phyloP scores from a whole-genome alignment of 2,888 invertebrate genomes.

The Calameuta filiformis region DNA sequence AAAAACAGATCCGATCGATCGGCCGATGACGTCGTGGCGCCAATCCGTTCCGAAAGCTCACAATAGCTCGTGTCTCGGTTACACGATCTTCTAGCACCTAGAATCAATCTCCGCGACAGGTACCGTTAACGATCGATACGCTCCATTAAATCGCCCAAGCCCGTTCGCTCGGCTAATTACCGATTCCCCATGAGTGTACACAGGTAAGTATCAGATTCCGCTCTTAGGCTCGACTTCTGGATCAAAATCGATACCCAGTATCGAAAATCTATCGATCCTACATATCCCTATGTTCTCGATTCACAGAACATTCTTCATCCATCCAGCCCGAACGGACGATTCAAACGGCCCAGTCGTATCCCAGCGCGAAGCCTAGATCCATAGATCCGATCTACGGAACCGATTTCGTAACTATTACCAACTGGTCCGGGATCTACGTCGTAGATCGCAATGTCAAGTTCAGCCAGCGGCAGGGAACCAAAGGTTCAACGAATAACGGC shows the following conservation, averaged over 20 bases:
- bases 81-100: background rate
- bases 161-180: slow-evolving; percentile 1
- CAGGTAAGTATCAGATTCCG: background rate
- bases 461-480: background rate
- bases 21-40: background rate
- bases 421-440: background rate
- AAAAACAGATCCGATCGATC: slow-evolving; percentile 15
- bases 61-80: background rate
- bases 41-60: background rate
- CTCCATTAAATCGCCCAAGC: slow-evolving; percentile 44
- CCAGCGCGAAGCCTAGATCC: background rate
- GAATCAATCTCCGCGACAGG: slow-evolving; percentile 14
- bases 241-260: background rate
- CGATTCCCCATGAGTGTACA: background rate
- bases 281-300: no score
- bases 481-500: background rate
- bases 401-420: background rate
- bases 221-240: background rate
- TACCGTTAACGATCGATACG: slow-evolving; percentile 57
- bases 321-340: background rate
- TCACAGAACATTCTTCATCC: background rate
- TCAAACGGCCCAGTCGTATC: background rate
- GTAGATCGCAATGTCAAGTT: background rate
- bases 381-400: background rate
- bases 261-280: background rate